phyloP scores from a whole-genome alignment of 1,140 invertebrate species.

The Eumaeus atala region DNA sequence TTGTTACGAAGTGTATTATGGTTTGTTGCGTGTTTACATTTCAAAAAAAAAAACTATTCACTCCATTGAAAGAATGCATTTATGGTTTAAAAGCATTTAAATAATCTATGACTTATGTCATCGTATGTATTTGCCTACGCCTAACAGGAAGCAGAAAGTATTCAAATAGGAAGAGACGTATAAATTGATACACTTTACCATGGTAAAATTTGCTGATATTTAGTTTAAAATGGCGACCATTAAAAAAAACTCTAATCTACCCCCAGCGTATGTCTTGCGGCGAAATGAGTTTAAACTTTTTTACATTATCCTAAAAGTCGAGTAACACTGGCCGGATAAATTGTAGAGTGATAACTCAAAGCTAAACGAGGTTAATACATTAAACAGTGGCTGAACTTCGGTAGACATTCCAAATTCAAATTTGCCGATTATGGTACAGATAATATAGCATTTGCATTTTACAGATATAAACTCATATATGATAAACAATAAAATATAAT shows the following conservation, averaged over 20 bases:
- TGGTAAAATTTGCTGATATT: constrained; percentile 8
- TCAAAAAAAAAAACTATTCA: no score
- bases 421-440: background rate
- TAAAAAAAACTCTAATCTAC: constrained; percentile 21
- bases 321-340: constrained; percentile 45
- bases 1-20: background rate
- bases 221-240: constrained; percentile 12
- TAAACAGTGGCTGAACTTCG: constrained; percentile 50
- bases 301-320: constrained; percentile 36
- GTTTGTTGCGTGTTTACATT: no score
- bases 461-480: background rate
- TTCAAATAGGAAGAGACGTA: background rate
- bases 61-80: no score
- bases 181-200: background rate
- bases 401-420: constrained; percentile 3
- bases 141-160: background rate
- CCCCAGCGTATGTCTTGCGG: constrained; percentile 35
- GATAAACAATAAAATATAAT: background rate
- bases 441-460: no score
- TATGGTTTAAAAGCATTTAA: no score
- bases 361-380: constrained; percentile 63
- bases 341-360: constrained; percentile 54
- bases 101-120: background rate
- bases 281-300: constrained; percentile 56
- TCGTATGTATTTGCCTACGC: background rate